Percentiles rank a stretch among this genome's conserved stretches.
Evolutionary conservation across 2,888 invertebrate genomes (phyloP).

Genomic region (Philonicus albiceps): DNA sequence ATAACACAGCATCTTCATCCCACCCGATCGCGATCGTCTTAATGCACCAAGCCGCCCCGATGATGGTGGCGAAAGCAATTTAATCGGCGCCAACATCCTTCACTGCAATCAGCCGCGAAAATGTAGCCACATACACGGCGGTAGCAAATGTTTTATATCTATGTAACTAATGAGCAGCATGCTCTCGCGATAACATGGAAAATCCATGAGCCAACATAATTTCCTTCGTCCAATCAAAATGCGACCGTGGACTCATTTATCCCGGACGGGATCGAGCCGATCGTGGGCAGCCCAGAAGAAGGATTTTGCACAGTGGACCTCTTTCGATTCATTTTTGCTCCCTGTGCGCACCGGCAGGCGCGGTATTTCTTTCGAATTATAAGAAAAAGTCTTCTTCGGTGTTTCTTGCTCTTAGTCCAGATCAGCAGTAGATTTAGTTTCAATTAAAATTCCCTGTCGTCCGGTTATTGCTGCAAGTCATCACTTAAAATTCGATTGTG

Average conservation of each 20-base stretch:
- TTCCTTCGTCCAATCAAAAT: slow-evolving; percentile 19
- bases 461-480: slow-evolving; percentile 20
- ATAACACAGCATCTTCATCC: slow-evolving; percentile 12
- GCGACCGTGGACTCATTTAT: slow-evolving; percentile 17
- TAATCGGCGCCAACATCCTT: slow-evolving; percentile 37
- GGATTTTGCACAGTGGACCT: neutral
- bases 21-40: slow-evolving; percentile 14
- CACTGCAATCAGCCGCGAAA: neutral
- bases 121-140: neutral
- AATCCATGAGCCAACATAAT: slow-evolving; percentile 14
- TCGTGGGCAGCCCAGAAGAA: neutral
- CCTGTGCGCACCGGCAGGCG: neutral
- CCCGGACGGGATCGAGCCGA: neutral
- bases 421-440: slow-evolving; percentile 8
- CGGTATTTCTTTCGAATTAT: neutral
- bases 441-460: slow-evolving; percentile 37
- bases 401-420: neutral
- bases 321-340: neutral
- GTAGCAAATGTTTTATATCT: slow-evolving; percentile 30
- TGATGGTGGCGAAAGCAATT: slow-evolving; percentile 40
- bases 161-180: slow-evolving; percentile 27
- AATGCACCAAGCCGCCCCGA: slow-evolving; percentile 14
- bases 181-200: slow-evolving; percentile 18
- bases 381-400: neutral
- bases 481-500: neutral